Percentiles rank a stretch among this genome's conserved stretches.
These are phyloP conservation scores for Chloropsis hardwickii DNA, from an alignment of 2,113 vertebrate genomes.

Conservation along the genomic window DNA sequence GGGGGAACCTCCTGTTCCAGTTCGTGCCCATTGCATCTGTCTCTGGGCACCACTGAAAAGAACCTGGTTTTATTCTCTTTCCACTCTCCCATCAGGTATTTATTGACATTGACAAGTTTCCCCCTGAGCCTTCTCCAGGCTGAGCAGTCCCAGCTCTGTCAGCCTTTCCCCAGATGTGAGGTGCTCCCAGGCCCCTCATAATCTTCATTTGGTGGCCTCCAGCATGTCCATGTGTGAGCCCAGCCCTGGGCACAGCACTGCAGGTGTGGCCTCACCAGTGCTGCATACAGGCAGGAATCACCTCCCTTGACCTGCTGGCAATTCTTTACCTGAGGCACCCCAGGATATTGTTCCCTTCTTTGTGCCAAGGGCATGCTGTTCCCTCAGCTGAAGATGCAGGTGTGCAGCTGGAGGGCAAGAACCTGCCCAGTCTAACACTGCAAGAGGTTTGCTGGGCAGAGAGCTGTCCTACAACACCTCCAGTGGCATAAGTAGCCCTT, in stretches of 20 bases:
- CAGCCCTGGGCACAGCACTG: background rate
- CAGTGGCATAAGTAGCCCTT: background rate
- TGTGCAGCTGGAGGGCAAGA: background rate
- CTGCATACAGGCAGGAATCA: background rate
- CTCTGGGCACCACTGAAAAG: background rate
- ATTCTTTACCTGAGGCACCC: background rate
- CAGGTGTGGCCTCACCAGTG: background rate
- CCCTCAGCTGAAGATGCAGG: background rate
- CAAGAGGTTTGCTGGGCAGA: background rate
- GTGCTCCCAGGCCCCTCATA: background rate
- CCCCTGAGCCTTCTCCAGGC: background rate
- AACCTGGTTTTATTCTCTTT: background rate
- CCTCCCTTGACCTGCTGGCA: background rate
- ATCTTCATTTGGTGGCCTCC: background rate
- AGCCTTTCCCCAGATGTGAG: background rate
- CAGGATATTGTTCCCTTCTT: fast-evolving
- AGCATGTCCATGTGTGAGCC: background rate
- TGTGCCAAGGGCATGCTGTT: fast-evolving
- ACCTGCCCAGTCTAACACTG: background rate
- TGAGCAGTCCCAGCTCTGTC: background rate
- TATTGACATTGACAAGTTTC: background rate
- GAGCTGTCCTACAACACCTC: background rate
- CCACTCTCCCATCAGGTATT: background rate
- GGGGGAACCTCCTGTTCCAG: background rate
- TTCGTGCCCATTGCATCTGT: background rate